Percentiles rank a stretch among this genome's conserved stretches.
Conservation (phyloP, 2,797 vertebrate genomes). For the Ceyx erithaca region DNA sequence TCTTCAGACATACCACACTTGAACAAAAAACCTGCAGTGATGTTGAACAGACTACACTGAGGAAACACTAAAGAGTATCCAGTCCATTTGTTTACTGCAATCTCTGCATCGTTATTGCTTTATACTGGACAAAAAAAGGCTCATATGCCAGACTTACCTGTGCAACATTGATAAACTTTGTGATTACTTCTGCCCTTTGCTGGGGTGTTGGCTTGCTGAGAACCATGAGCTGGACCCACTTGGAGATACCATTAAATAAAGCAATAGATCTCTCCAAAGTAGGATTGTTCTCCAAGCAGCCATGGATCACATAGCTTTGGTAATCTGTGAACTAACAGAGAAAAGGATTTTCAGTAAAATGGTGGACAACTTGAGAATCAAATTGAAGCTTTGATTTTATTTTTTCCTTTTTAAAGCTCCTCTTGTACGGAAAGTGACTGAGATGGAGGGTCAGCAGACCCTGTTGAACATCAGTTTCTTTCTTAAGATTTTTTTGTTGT, state of each 20-base stretch:
- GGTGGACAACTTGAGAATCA: neutral
- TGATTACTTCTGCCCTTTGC: conserved; percentile 94
- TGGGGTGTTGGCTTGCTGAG: conserved; percentile 95
- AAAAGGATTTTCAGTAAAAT: neutral
- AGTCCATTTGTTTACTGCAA: neutral
- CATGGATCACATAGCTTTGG: conserved; percentile 94
- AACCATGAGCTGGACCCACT: conserved; percentile 98
- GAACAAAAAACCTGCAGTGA: neutral
- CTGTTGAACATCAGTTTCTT: neutral
- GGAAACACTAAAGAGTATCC: neutral
- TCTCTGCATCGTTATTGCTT: neutral
- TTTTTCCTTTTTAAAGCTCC: neutral
- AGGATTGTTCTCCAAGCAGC: conserved; percentile 92
- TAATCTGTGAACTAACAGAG: conserved; percentile 92
- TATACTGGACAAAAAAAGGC: neutral
- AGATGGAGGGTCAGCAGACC: neutral
- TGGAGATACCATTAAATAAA: conserved; percentile 95
- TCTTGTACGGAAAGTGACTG: neutral
- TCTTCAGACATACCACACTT: neutral
- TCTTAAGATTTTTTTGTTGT: neutral
- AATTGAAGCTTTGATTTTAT: neutral
- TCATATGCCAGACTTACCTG: conserved; percentile 81
- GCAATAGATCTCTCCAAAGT: conserved; percentile 95
- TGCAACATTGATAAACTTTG: conserved; percentile 95
- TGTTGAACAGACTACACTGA: neutral